Evolutionary conservation across 1,140 invertebrate species (phyloP).

Genomic region (Zaprionus ornatus): DNA sequence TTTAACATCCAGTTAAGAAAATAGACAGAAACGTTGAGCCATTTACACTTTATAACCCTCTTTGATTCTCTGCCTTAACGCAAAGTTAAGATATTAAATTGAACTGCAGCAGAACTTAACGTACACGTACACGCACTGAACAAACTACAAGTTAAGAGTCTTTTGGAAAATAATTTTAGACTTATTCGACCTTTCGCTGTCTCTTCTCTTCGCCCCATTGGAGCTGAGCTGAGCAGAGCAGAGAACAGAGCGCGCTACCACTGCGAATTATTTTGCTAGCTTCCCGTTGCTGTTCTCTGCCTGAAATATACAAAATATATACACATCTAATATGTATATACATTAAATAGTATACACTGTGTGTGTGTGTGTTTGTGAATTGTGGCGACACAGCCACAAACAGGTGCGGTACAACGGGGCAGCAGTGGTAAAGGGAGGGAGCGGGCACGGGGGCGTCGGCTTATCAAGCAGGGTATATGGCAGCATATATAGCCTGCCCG

Average conservation of each 20-base stretch:
- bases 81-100: too few relatives aligned
- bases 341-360: neutral
- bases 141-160: neutral
- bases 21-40: too few relatives aligned
- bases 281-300: neutral
- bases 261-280: neutral
- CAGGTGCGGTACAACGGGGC: neutral
- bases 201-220: neutral
- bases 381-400: neutral
- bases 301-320: conserved; percentile 1
- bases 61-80: too few relatives aligned
- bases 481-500: neutral
- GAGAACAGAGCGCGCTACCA: neutral
- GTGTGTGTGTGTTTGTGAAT: neutral
- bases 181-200: neutral
- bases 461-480: conserved; percentile 4
- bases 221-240: neutral
- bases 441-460: neutral
- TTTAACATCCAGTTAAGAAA: neutral
- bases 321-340: conserved; percentile 4
- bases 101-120: too few relatives aligned
- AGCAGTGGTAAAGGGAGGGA: neutral
- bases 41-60: too few relatives aligned
- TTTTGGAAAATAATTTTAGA: neutral
- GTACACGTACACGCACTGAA: neutral